A percentile compares a stretch with the other conserved stretches of the same genome.
These are phyloP conservation scores for Diceros bicornis DNA, from an alignment of 2,797 vertebrate genomes.

Conservation along the genomic window DNA sequence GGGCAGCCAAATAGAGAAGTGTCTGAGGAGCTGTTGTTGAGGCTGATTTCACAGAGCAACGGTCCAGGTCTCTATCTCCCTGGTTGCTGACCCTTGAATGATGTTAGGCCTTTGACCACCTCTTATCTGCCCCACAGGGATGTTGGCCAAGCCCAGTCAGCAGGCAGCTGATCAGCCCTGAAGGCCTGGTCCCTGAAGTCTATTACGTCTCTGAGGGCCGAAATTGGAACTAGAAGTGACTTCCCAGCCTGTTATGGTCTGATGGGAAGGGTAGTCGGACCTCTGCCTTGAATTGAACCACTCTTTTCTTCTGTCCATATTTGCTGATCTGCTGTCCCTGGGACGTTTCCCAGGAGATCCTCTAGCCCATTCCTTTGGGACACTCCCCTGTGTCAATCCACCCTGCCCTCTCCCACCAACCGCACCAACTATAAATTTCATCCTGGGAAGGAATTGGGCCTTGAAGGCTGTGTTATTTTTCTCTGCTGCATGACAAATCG, in stretches of 20 bases:
- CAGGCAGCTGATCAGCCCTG: background rate
- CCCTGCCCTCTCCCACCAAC: background rate
- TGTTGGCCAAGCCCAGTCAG: conserved; percentile 20
- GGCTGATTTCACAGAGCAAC: conserved; percentile 56
- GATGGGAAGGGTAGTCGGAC: background rate
- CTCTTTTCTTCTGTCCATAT: background rate
- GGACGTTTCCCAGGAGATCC: background rate
- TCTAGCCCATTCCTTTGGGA: background rate
- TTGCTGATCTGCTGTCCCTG: background rate
- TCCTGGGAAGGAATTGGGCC: background rate
- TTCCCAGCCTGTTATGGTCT: background rate
- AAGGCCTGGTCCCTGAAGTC: too few species aligned
- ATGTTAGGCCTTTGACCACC: background rate
- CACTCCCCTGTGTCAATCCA: background rate
- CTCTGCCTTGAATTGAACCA: background rate
- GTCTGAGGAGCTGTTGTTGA: background rate
- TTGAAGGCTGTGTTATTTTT: background rate
- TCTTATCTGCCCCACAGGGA: conserved; percentile 57
- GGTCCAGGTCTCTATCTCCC: background rate
- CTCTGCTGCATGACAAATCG: background rate
- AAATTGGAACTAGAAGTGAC: background rate
- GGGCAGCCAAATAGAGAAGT: conserved; percentile 2
- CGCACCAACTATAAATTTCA: background rate
- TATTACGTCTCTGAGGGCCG: background rate
- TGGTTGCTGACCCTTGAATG: background rate